These are phyloP conservation scores for Aradophagus sp. DNA, from an alignment of 1,140 invertebrate genomes.

Conservation along the genomic window DNA sequence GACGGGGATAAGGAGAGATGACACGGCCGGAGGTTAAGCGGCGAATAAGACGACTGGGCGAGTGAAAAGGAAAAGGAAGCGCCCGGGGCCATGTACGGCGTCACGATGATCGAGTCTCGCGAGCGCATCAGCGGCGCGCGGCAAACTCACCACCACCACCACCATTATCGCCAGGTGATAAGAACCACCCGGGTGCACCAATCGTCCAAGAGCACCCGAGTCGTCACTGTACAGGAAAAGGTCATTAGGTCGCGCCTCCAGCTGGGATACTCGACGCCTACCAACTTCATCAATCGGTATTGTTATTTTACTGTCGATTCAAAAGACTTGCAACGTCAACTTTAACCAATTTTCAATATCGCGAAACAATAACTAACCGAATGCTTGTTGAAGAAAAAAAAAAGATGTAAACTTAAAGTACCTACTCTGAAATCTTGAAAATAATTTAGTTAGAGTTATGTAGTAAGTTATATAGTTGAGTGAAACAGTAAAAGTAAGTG, in stretches of 20 bases:
- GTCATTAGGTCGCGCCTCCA: constrained; percentile 72
- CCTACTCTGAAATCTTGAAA: no score
- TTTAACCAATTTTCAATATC: no score
- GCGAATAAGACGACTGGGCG: constrained; percentile 19
- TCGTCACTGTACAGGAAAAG: constrained; percentile 73
- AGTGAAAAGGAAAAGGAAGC: no score
- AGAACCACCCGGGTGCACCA: constrained; percentile 71
- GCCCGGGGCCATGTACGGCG: constrained; percentile 63
- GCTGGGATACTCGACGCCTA: constrained; percentile 73
- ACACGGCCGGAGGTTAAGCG: constrained; percentile 16
- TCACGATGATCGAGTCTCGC: constrained; percentile 70
- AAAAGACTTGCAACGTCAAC: no score
- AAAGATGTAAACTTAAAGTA: no score
- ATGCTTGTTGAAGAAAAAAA: no score
- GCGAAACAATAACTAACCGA: no score
- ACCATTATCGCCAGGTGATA: constrained; percentile 71
- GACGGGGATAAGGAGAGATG: constrained; percentile 9
- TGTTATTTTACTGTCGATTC: no score
- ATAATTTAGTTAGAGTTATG: no score
- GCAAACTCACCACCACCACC: constrained; percentile 62
- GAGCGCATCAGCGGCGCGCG: constrained; percentile 57
- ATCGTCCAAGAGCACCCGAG: constrained; percentile 64
- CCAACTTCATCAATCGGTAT: constrained; percentile 73
- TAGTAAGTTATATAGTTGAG: no score
- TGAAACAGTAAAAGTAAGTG: no score